phyloP scores from a whole-genome alignment of 2,113 vertebrate species.

The Neodon shergylaensis region DNA sequence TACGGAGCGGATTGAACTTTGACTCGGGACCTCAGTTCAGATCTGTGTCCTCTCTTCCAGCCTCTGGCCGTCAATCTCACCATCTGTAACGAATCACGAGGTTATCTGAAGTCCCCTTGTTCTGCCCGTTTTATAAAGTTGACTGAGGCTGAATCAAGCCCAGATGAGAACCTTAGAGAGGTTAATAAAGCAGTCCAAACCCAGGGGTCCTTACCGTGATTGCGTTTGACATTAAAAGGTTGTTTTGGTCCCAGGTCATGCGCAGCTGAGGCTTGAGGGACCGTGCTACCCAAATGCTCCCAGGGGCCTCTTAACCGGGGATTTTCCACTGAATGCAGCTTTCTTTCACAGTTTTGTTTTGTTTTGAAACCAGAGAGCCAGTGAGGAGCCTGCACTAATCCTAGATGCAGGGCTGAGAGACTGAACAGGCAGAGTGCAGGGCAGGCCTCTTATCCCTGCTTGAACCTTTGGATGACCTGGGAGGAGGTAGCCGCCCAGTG shows the following conservation, averaged over 20 bases:
- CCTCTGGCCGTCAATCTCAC: neutral
- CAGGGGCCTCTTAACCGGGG: conserved; percentile 21
- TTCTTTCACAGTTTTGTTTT: conserved; percentile 71
- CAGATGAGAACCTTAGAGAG: conserved; percentile 43
- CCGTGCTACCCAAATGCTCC: conserved; percentile 21
- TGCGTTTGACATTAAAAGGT: conserved; percentile 49
- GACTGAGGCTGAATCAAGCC: conserved; percentile 23
- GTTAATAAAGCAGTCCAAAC: neutral
- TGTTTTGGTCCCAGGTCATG: conserved; percentile 60
- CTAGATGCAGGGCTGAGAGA: neutral
- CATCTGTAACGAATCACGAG: neutral
- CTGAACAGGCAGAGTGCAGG: neutral
- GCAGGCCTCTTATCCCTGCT: neutral
- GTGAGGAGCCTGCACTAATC: conserved; percentile 54
- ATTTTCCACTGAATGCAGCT: conserved; percentile 64
- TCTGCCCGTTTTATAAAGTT: neutral
- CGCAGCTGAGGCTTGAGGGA: conserved; percentile 44
- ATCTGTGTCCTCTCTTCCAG: neutral
- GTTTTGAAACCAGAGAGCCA: conserved; percentile 69
- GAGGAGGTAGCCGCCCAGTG: neutral
- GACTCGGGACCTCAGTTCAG: neutral
- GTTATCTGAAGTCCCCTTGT: neutral
- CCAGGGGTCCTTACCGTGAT: neutral
- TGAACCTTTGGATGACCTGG: conserved; percentile 30
- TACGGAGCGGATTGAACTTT: fast-evolving